A percentile compares a stretch with the other conserved stretches of the same genome.
These are phyloP conservation scores for Galeopsomyia nigrocyanea DNA, from an alignment of 2,888 invertebrate genomes.

Conservation along the genomic window DNA sequence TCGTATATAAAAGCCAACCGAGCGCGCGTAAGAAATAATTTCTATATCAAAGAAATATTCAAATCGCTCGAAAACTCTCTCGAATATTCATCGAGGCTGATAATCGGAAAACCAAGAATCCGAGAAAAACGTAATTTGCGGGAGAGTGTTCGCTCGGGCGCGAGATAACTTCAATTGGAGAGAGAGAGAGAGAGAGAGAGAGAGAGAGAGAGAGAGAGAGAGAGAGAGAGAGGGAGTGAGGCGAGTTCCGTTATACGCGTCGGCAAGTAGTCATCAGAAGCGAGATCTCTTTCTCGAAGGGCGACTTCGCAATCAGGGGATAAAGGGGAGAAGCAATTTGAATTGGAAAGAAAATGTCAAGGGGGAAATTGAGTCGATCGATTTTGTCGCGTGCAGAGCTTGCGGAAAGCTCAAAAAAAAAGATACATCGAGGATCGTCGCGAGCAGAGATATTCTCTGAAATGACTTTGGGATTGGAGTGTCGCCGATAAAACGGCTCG, in stretches of 20 bases:
- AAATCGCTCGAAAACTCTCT: no score
- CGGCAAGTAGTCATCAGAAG: background rate
- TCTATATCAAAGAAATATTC: no score
- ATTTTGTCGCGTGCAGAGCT: conserved; percentile 19
- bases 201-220: background rate
- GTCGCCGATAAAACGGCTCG: conserved; percentile 10
- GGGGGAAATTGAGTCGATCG: conserved; percentile 35
- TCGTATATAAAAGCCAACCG: no score
- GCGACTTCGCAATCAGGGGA: background rate
- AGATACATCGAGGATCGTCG: conserved; percentile 23
- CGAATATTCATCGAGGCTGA: no score
- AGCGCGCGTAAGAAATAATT: no score
- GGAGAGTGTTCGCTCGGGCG: no score
- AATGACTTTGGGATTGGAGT: conserved; percentile 21
- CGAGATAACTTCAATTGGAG: no score
- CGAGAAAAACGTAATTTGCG: no score
- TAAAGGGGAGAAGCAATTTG: conserved; percentile 33
- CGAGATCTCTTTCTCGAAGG: no score
- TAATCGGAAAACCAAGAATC: no score
- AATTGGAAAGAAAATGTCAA: conserved; percentile 26
- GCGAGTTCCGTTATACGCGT: background rate
- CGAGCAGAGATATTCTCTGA: conserved; percentile 11
- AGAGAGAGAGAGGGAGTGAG: background rate
- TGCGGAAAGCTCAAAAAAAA: background rate
- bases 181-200: background rate